Percentiles rank a stretch among this genome's conserved stretches.
These are phyloP conservation scores for Amiota minor DNA, from an alignment of 2,888 invertebrate species.

Conservation along the genomic window DNA sequence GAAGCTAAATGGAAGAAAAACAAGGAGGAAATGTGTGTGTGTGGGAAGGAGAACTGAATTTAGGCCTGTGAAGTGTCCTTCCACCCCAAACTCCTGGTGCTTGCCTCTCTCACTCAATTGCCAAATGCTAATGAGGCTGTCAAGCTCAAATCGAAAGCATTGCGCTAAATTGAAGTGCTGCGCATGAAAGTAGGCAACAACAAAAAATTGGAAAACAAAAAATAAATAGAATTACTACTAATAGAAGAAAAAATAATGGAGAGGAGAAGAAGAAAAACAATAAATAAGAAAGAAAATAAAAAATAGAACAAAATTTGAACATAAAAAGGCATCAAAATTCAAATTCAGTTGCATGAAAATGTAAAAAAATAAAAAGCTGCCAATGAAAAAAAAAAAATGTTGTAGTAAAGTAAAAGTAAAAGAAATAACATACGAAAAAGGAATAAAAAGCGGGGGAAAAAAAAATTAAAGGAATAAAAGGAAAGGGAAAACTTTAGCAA, in stretches of 20 bases:
- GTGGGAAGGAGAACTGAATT: too few relatives aligned
- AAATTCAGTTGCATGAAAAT: constrained; percentile 43
- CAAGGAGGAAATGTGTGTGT: neutral
- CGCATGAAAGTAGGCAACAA: constrained; percentile 15
- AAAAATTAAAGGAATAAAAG: neutral
- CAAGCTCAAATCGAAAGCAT: constrained; percentile 33
- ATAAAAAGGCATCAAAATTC: constrained; percentile 58
- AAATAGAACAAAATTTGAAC: constrained; percentile 41
- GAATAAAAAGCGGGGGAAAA: neutral
- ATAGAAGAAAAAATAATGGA: constrained; percentile 31
- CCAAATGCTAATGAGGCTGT: constrained; percentile 34
- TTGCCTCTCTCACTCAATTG: constrained; percentile 11
- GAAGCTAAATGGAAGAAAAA: neutral
- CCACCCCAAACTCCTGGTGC: neutral
- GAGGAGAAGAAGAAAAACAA: constrained; percentile 9
- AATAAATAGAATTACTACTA: neutral
- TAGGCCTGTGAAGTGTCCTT: neutral
- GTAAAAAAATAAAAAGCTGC: constrained; percentile 60
- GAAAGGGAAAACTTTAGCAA: constrained; percentile 33
- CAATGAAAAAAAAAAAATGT: constrained; percentile 40
- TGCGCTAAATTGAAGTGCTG: constrained; percentile 13
- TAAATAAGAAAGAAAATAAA: constrained; percentile 16
- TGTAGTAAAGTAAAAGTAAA: neutral
- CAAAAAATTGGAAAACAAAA: constrained; percentile 22
- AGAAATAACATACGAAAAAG: neutral